A percentile compares a stretch with the other conserved stretches of the same genome.
These are phyloP conservation scores for Gila robusta DNA, from an alignment of 2,797 vertebrate genomes.

Conservation along the genomic window DNA sequence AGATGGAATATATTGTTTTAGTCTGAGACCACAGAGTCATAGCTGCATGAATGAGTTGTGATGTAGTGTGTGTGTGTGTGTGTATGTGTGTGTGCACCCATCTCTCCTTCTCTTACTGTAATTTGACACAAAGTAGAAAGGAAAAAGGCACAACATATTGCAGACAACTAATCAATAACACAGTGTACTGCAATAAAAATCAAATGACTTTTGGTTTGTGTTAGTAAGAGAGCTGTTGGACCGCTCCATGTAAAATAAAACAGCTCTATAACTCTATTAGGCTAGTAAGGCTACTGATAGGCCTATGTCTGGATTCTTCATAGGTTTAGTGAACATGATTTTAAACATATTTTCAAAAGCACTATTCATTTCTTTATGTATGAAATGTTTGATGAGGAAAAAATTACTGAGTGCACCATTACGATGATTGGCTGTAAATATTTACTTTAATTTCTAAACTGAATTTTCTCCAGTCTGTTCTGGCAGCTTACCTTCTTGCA, in stretches of 20 bases:
- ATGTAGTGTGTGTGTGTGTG: background rate
- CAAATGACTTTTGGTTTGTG: slow-evolving; percentile 27
- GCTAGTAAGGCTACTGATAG: background rate
- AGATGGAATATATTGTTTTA: slow-evolving; percentile 17
- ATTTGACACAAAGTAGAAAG: slow-evolving; percentile 21
- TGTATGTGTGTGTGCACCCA: background rate
- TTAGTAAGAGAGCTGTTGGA: slow-evolving; percentile 5
- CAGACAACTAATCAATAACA: slow-evolving; percentile 47
- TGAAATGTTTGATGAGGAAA: slow-evolving; percentile 13
- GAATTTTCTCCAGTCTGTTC: slow-evolving; percentile 14
- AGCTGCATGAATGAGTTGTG: slow-evolving; percentile 33
- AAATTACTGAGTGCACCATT: slow-evolving; percentile 16
- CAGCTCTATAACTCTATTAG: background rate
- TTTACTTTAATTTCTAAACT: slow-evolving; percentile 23
- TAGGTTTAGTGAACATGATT: background rate
- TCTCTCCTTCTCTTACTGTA: slow-evolving; percentile 29
- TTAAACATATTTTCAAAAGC: slow-evolving; percentile 21
- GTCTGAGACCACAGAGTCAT: slow-evolving; percentile 33
- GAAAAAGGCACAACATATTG: background rate
- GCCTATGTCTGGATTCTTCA: background rate
- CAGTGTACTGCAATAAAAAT: slow-evolving; percentile 32
- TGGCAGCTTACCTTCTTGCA: slow-evolving; percentile 25
- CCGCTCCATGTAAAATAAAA: background rate
- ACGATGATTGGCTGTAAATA: slow-evolving; percentile 36
- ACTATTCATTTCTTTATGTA: slow-evolving; percentile 17